Base-by-base conservation (phyloP, 2,797 vertebrate genomes). In the Melanotaenia trifasciata region DNA sequence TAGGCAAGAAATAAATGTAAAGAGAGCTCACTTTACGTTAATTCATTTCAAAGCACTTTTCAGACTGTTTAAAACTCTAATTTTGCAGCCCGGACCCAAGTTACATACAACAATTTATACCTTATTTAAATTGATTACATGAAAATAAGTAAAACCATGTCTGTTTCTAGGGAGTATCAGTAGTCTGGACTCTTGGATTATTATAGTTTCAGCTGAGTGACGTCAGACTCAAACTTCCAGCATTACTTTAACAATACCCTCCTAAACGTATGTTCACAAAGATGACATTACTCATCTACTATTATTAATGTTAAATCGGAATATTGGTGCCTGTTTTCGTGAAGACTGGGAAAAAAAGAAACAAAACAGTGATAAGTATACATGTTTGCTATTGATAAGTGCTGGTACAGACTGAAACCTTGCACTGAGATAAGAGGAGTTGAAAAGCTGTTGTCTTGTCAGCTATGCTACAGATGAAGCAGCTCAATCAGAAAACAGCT, bases 171-270 rank as follows among this genome's bases (percentile, higher is more conserved):
- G 7, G 13, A 60, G 63, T 0, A 14, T 65, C 58, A 69, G 61
- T 64, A 56, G 64, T n/a, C 67, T 58, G 80, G 84, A 89, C 73
- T 89, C 50, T 67, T 28, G 26, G 57, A 63, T 51, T 74, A 67
- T 82, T 84, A 65, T 79, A 74, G 86, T 93, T 92, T 91, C 90
- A 80, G 77, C 86, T 57, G 71, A 81, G 77, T 92, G 89, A 91
- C 87, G 86, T 88, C 84, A 90, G 18, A 12, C 45, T 24, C 36
- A 57, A 40, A 11, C 38, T 40, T 43, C 14, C 20, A n/a, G 8
- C 47, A 7, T 50, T 50, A 3, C 47, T 50, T n/a, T 10, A 22
- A 50, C 47, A 20, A 47, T 47, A 7, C 26, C 45, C 18, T 47
- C 5, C 6, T 20, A n/a, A n/a, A n/a, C 3, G 3, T 22, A 50